Conservation (phyloP, 1,140 invertebrate species). For the Adoxophyes honmai region DNA sequence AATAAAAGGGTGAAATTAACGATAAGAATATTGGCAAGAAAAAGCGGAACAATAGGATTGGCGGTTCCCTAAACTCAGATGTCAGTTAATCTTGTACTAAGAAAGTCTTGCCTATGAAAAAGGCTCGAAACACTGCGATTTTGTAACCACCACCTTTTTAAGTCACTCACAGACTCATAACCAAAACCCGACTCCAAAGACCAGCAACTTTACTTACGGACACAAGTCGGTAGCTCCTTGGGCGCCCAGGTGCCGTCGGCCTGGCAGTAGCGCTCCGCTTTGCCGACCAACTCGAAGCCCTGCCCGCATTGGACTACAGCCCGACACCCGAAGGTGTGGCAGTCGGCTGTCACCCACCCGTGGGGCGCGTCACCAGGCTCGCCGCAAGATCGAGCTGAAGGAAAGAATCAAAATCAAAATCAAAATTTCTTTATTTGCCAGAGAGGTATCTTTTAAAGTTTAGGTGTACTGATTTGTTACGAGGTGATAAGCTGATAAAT, state of each 20-base stretch:
- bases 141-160: too few relatives aligned
- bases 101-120: too few relatives aligned
- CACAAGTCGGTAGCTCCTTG: conserved; percentile 91
- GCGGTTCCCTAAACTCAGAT: too few relatives aligned
- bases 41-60: too few relatives aligned
- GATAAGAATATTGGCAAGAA: too few relatives aligned
- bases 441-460: too few relatives aligned
- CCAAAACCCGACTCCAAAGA: conserved; percentile 30
- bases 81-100: too few relatives aligned
- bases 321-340: conserved; percentile 93
- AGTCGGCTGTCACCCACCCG: conserved; percentile 93
- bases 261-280: conserved; percentile 89
- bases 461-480: too few relatives aligned
- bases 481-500: too few relatives aligned
- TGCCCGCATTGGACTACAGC: conserved; percentile 95
- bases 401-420: conserved; percentile 18
- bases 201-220: conserved; percentile 80
- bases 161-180: conserved; percentile 52
- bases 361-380: conserved; percentile 92
- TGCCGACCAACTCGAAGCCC: conserved; percentile 93
- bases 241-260: conserved; percentile 94
- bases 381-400: conserved; percentile 88
- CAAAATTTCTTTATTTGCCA: too few relatives aligned
- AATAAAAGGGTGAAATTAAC: too few relatives aligned
- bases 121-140: background rate